Evolutionary conservation across 2,113 vertebrate species (phyloP), one percentile per base, ranked within the genome.

Genomic region (Neogobius melanostomus): DNA sequence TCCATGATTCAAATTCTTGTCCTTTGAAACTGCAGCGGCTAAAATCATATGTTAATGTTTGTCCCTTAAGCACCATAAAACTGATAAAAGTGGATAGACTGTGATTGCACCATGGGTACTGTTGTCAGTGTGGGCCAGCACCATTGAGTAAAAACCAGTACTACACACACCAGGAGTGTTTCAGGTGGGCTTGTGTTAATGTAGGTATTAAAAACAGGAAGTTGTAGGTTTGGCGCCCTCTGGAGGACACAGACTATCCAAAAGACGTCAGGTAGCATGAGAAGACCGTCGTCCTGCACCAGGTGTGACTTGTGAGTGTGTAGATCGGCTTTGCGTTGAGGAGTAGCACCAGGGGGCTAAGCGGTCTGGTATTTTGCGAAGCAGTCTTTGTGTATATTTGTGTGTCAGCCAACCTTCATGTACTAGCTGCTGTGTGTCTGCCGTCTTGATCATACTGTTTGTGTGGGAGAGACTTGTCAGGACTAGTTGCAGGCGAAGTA

Each of bases 401-500:
- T 80, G 48, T n/a, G 12, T 80, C 72, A 85, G 76, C 79, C 89
- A 87, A 88, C 83, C 87, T 84, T 86, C 79, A 87, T 70, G 84
- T 84, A 83, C 77, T 45, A 75, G 53, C 82, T 76, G 42, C 82
- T 36, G 71, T 80, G 72, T 82, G 63, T 79, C 15, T 61, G 59
- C 59, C 43, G 66, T 76, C 53, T 68, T 61, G 69, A 21, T 72
- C 54, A 9, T 69, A 74, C 14, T 69, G 50, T 60, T 49, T 82
- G 71, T 56, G 79, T 66, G 66, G 65, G 64, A 77, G 66, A 76
- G 72, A 71, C 60, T 73, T 72, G 80, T 72, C 56, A 14, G 56
- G 64, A 91, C 93, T 95, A 99, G 85, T 96, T 92, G 91, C 98
- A 99, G 94, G 97, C 98, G 49, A 98, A 99, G 86, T 96, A 99